Base-by-base conservation (phyloP, 2,888 invertebrate genomes). In the Macrophya annulata region DNA sequence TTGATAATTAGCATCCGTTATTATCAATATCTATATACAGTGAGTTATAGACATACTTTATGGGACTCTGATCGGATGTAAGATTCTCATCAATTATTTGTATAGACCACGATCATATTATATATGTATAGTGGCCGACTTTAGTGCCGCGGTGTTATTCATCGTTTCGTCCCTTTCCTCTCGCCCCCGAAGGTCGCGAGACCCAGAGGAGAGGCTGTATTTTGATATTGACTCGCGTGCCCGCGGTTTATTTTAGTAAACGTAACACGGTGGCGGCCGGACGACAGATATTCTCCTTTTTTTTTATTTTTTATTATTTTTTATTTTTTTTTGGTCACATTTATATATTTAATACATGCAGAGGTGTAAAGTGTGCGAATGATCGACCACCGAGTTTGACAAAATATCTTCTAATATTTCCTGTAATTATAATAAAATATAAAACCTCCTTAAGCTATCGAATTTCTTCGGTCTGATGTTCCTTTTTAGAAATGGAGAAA, bases 141-240 rank as follows among this genome's bases (percentile, higher is more conserved):
- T n/a, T 10, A 37, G 65, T 25, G 9, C 4, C 37, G 71, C 71
- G 17, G 9, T 17, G 71, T 71, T 71, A 71, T 71, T 71, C 71
- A 71, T 71, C 71, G 71, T 40, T 40, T 71, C 25, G 37, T 71
- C 71, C 37, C 71, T 40, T 40, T 40, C 71, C 37, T 40, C 71
- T 40, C 40, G 71, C 40, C 31, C 62, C 71, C 71, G 71, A 71
- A 71, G 71, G 71, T 71, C 71, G 71, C 71, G 37, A 71, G 71
- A 71, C 71, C 71, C 40, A 40, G 62, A 62, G 62, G 25, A 25
- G 62, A 37, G 15, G 40, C 12, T 37, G 71, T 31, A 71, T 71
- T 71, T 71, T 71, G 31, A 71, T 71, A 71, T 71, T 71, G 71
- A 71, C 40, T 71, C 71, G 71, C 37, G 37, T 71, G 71, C 40